These are phyloP conservation scores for Idaea dimidiata DNA, from an alignment of 2,888 invertebrate species.

Conservation along the genomic window DNA sequence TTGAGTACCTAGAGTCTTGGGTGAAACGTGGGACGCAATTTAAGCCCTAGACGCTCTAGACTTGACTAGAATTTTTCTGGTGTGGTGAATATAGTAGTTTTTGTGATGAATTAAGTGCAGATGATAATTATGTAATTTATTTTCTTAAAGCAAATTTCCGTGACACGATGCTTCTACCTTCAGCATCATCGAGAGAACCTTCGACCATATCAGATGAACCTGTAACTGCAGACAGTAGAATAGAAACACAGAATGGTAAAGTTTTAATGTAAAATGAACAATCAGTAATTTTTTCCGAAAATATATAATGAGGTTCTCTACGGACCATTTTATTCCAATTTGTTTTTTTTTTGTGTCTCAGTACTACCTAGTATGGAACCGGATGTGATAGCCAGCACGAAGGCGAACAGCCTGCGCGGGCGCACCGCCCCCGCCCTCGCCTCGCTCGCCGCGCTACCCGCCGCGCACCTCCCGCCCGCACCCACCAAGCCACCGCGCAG, in stretches of 20 bases:
- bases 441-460: slow-evolving; percentile 61
- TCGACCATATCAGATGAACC: slow-evolving; percentile 66
- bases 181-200: slow-evolving; percentile 60
- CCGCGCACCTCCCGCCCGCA: slow-evolving; percentile 83
- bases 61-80: no score
- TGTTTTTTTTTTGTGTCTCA: no score
- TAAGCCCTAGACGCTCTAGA: no score
- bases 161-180: slow-evolving; percentile 46
- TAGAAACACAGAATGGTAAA: slow-evolving; percentile 56
- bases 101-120: no score
- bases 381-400: slow-evolving; percentile 96
- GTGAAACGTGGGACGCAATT: no score
- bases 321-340: no score
- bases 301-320: neutral
- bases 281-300: neutral
- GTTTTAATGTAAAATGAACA: no score
- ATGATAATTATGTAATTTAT: neutral
- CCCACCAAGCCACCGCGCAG: slow-evolving; percentile 57
- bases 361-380: slow-evolving; percentile 87
- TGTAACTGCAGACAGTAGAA: slow-evolving; percentile 38
- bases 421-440: slow-evolving; percentile 84
- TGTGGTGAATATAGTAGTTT: no score
- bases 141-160: slow-evolving; percentile 58
- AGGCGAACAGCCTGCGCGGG: slow-evolving; percentile 77
- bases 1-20: no score